A percentile compares a stretch with the other conserved stretches of the same genome.
Evolutionary conservation across 2,888 invertebrate species (phyloP).

Genomic region (Chrysotoxum bicinctum): DNA sequence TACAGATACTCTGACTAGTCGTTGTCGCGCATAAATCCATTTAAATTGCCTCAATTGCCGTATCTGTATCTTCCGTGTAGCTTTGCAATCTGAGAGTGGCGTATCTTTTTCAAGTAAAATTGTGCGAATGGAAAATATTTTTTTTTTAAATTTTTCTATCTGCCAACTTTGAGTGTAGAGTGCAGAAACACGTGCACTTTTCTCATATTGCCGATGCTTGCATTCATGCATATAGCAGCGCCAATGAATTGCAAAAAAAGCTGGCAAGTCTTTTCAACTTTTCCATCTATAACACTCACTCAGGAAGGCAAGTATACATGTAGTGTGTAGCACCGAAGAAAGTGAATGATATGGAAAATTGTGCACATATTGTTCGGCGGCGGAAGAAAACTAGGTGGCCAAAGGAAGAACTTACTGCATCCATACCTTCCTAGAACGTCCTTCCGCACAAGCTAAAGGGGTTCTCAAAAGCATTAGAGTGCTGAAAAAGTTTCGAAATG

Average conservation of each 20-base stretch:
- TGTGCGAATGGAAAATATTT: constrained; percentile 36
- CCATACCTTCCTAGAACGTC: too few species aligned
- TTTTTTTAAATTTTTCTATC: background rate
- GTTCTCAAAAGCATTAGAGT: constrained; percentile 21
- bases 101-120: constrained; percentile 63
- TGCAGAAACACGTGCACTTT: constrained; percentile 58
- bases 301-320: background rate
- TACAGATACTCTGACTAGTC: background rate
- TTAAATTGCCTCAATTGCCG: constrained; percentile 60
- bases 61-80: constrained; percentile 23
- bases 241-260: constrained; percentile 55
- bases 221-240: constrained; percentile 5
- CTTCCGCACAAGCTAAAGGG: background rate
- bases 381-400: background rate
- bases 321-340: background rate
- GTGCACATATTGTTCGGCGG: constrained; percentile 20
- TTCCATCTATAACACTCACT: constrained; percentile 25
- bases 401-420: background rate
- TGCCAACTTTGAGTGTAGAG: constrained; percentile 4
- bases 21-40: constrained; percentile 36
- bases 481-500: constrained; percentile 63
- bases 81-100: background rate
- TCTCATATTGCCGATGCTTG: constrained; percentile 19
- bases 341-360: constrained; percentile 56
- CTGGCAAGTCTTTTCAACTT: constrained; percentile 47